Conservation (phyloP, 2,797 vertebrate species). For the Podarcis siculus region DNA sequence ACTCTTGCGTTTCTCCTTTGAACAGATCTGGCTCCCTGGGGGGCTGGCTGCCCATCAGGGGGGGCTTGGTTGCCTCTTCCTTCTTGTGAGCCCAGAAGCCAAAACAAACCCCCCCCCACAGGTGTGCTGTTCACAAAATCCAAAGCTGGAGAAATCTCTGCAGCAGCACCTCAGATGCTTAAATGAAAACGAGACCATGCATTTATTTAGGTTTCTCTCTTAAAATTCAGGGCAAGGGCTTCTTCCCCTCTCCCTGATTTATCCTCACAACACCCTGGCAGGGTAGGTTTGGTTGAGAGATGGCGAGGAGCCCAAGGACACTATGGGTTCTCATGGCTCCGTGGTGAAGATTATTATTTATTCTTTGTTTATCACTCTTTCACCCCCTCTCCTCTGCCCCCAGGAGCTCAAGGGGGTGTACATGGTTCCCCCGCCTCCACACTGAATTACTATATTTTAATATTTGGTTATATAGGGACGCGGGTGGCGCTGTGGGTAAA, state of each 20-base stretch:
- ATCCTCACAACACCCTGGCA: not conserved
- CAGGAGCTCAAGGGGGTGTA: too few species aligned
- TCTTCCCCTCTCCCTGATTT: too few species aligned
- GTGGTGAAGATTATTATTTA: too few species aligned
- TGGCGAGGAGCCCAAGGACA: not conserved
- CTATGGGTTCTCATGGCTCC: not conserved
- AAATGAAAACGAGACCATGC: not conserved
- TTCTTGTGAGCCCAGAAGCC: not conserved
- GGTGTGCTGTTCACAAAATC: too few species aligned
- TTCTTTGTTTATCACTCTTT: too few species aligned
- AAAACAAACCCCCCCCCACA: too few species aligned
- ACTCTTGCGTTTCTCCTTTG: not conserved
- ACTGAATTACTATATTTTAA: too few species aligned
- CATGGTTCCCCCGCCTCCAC: too few species aligned
- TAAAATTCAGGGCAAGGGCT: not conserved
- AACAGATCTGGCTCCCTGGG: not conserved
- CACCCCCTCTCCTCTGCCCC: too few species aligned
- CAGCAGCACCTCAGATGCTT: fast-evolving
- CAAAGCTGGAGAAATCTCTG: not conserved
- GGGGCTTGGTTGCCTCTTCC: not conserved
- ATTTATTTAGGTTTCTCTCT: not conserved
- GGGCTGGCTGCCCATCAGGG: too few species aligned
- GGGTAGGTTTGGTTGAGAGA: not conserved
- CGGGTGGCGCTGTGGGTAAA: too few species aligned
- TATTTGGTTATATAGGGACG: too few species aligned